These are phyloP conservation scores for Drosophila pseudotalamancana DNA, from an alignment of 2,888 invertebrate species.

Conservation along the genomic window DNA sequence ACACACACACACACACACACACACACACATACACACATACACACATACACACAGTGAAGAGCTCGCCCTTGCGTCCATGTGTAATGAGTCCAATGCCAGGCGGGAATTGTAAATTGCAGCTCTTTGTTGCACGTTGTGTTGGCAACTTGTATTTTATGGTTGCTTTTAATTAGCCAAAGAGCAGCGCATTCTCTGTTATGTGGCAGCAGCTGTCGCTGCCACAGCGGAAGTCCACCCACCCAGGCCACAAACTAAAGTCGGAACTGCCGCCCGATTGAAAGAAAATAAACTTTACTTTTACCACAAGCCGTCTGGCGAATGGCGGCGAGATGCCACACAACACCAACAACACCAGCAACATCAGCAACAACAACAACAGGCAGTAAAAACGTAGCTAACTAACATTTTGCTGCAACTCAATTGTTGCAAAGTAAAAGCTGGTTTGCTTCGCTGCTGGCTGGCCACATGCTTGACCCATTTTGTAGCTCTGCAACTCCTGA, in stretches of 20 bases:
- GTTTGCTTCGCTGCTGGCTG: slow-evolving; percentile 38
- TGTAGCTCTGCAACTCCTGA: slow-evolving; percentile 15
- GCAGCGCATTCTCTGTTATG: background rate
- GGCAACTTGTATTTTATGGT: slow-evolving; percentile 9
- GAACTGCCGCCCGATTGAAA: background rate
- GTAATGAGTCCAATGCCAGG: slow-evolving; percentile 70
- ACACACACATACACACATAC: slow-evolving; percentile 2
- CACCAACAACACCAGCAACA: background rate
- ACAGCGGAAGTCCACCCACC: slow-evolving; percentile 14
- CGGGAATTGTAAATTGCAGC: slow-evolving; percentile 22
- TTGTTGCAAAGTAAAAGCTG: slow-evolving; percentile 63
- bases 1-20: background rate
- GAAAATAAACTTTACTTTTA: slow-evolving; percentile 22
- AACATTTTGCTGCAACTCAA: slow-evolving; percentile 4
- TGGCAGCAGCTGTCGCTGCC: slow-evolving; percentile 1
- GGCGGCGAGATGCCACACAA: slow-evolving; percentile 19
- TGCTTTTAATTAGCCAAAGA: slow-evolving; percentile 33
- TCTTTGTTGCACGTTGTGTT: slow-evolving; percentile 37
- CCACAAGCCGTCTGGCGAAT: background rate
- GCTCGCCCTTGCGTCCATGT: slow-evolving; percentile 36
- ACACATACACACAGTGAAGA: slow-evolving; percentile 4
- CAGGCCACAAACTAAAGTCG: background rate
- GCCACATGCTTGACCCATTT: slow-evolving; percentile 69
- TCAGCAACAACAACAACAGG: too few relatives aligned
- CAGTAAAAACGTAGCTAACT: background rate